Conservation (phyloP, 2,888 invertebrate species). For the Timema cristinae region DNA sequence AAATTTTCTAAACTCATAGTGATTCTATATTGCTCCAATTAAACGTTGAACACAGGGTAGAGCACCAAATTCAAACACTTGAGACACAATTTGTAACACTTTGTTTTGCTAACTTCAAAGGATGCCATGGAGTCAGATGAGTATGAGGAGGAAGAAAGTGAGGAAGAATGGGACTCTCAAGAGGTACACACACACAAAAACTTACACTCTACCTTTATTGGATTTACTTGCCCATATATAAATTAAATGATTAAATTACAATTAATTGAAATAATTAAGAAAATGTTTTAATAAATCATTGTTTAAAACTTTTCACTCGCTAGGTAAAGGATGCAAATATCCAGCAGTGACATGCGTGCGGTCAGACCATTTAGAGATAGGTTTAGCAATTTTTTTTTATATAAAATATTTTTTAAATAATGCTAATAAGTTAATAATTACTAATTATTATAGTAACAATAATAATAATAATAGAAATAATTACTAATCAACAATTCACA, state of each 20-base stretch:
- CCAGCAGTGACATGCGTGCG: too few relatives aligned
- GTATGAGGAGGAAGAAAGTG: conserved; percentile 24
- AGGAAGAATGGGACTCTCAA: conserved; percentile 24
- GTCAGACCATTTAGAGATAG: too few relatives aligned
- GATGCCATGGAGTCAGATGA: conserved; percentile 18
- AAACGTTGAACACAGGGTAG: conserved; percentile 32
- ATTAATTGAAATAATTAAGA: too few relatives aligned
- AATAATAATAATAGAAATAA: not conserved
- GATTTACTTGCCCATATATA: too few relatives aligned
- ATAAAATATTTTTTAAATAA: too few relatives aligned
- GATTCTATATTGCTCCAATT: not conserved
- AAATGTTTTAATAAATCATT: too few relatives aligned
- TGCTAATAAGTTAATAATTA: not conserved
- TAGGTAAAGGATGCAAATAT: too few relatives aligned
- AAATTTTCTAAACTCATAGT: not conserved
- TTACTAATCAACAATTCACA: not conserved
- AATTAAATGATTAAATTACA: too few relatives aligned
- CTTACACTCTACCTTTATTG: too few relatives aligned
- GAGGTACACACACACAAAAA: conserved; percentile 20
- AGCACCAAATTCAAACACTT: not conserved
- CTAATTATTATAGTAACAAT: not conserved
- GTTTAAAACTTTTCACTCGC: too few relatives aligned
- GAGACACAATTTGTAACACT: conserved; percentile 43
- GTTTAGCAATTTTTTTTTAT: too few relatives aligned
- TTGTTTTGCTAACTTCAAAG: conserved; percentile 16